Evolutionary conservation across 2,888 invertebrate genomes (phyloP), one percentile per base, ranked within the genome.

Genomic region (Hoplodrina ambigua): DNA sequence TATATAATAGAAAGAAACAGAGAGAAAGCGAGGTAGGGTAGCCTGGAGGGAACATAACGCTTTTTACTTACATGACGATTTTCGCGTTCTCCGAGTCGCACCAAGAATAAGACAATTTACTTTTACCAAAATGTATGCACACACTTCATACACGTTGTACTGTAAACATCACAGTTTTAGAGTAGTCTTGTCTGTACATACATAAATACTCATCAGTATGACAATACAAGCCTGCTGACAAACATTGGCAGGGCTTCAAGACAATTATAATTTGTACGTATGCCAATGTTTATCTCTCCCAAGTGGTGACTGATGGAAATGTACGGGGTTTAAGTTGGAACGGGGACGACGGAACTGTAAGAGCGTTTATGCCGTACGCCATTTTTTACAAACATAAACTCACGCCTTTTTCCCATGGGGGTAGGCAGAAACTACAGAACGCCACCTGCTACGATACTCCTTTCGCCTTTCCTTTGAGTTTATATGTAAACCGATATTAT

Each of bases 251-350:
- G 58, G 64, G 74, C 82, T 78, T 85, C 84, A 80, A 85, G 79
- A 75, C 84, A 79, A 83, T 85, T 85, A 85, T 85, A 82, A 85
- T 85, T 85, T 80, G 82, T 84, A 76, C 70, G 70, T 62, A 79
- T 67, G 85, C 80, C 84, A 85, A 80, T 69, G 72, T 82, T 80
- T 69, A 68, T 54, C 50, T 69, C 56, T 60, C 19, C 50, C 37
- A 65, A 81, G 72, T 72, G 57, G 63, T 62, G 69, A 67, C 20
- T 61, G 55, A 30, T 19, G 68, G 44, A n/a, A 37, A 57, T 53
- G 17, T 46, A 66, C 41, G 65, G 57, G 17, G 0, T 1, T 4
- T n/a, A 3, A 44, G 1, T 25, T 3, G n/a, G 20, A 6, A 19
- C 57, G 49, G 19, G n/a, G 15, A 53, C 49, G 41, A 17, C 11